Conservation (phyloP, 1,140 invertebrate species). For the Cyrtorhinus lividipennis region DNA sequence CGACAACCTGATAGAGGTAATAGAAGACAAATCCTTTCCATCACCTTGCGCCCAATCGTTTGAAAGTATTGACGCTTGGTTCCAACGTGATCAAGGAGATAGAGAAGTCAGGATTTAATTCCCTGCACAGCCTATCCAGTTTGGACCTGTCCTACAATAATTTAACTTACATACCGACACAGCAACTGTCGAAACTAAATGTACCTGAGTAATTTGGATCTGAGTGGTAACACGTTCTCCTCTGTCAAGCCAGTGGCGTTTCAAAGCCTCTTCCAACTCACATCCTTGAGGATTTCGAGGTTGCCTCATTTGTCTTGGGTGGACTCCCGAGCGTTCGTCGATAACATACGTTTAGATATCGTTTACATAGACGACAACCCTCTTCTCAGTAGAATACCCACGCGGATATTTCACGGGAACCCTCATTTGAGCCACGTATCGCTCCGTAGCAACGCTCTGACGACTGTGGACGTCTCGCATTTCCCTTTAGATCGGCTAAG, state of each 20-base stretch:
- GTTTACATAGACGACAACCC: conserved; percentile 63
- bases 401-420: conserved; percentile 57
- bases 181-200: conserved; percentile 53
- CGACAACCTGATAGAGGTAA: conserved; percentile 52
- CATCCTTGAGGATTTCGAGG: conserved; percentile 51
- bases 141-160: conserved; percentile 70
- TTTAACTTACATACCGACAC: conserved; percentile 57
- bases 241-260: conserved; percentile 56
- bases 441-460: conserved; percentile 51
- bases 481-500: conserved; percentile 60
- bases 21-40: conserved; percentile 49
- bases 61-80: conserved; percentile 46
- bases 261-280: conserved; percentile 60
- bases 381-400: conserved; percentile 48
- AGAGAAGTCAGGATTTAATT: conserved; percentile 48
- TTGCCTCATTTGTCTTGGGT: conserved; percentile 25
- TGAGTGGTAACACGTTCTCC: conserved; percentile 60
- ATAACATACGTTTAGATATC: conserved; percentile 64
- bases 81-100: conserved; percentile 57
- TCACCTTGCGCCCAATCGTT: conserved; percentile 39
- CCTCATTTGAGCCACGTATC: conserved; percentile 55
- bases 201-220: conserved; percentile 53
- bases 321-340: conserved; percentile 50
- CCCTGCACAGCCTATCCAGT: conserved; percentile 47
- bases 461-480: conserved; percentile 56